Percentiles rank a stretch among this genome's conserved stretches.
Evolutionary conservation across 2,113 vertebrate genomes (phyloP).

Genomic region (Saguinus imperator): DNA sequence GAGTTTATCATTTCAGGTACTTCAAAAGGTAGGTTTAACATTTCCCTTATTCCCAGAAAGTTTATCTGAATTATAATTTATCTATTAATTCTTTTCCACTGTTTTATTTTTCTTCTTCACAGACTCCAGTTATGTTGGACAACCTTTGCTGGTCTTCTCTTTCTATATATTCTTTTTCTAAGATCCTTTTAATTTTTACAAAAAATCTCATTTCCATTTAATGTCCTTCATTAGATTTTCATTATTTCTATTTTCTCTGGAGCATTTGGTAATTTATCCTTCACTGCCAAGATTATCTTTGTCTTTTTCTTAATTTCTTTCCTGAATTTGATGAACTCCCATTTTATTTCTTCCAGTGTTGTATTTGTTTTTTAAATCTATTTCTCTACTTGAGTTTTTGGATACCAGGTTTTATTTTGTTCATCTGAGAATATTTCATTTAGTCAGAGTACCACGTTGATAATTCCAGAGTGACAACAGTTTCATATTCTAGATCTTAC

Average conservation of each 20-base stretch:
- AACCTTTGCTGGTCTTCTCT: background rate
- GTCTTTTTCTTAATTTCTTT: slow-evolving; percentile 3
- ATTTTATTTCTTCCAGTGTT: background rate
- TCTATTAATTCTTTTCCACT: background rate
- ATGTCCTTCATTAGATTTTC: background rate
- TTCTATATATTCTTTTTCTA: background rate
- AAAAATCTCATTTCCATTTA: background rate
- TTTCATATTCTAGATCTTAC: background rate
- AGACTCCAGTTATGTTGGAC: background rate
- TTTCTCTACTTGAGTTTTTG: background rate
- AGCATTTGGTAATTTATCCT: background rate
- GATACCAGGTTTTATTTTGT: background rate
- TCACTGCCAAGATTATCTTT: background rate
- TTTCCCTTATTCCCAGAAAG: background rate
- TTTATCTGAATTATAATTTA: background rate
- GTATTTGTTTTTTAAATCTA: background rate
- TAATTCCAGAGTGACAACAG: slow-evolving; percentile 18
- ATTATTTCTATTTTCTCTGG: background rate
- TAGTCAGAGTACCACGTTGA: background rate
- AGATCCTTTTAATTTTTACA: background rate
- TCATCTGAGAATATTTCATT: background rate
- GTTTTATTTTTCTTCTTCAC: background rate
- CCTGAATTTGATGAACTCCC: background rate
- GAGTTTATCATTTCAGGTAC: background rate
- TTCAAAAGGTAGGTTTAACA: slow-evolving; percentile 15